Evolutionary conservation across 2,888 invertebrate genomes (phyloP), one percentile per base, ranked within the genome.

Genomic region (Zootermopsis nevadensis): DNA sequence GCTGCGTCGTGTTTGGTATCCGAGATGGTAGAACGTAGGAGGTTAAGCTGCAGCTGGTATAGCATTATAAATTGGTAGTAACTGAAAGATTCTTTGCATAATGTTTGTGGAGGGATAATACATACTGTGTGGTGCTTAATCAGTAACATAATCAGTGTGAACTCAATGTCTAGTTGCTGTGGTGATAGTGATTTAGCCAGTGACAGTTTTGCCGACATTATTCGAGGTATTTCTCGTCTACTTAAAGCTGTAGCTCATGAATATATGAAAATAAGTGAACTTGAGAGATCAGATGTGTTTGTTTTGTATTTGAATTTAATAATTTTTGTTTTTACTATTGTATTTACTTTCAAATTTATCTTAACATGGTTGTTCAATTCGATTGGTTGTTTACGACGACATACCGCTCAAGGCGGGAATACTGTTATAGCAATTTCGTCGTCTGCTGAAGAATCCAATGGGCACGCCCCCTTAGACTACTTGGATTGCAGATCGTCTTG

Each of bases 141-240:
- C 60, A n/a, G 12, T 60, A 60, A 27, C n/a, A 27, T 7, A 10
- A 42, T 27, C 27, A 76, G 12, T 42, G 48, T 76, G 76, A 77
- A 22, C 31, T 77, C 77, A 81, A 85, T 85, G 85, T 82, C 84
- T 53, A 84, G 84, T 80, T 84, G 85, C 81, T 85, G 85, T 82
- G 83, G 83, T 35, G 81, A 81, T 82, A 81, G 84, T 80, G 84
- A 84, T 42, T 42, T 80, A 55, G 82, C 66, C 31, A 74, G 79
- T 67, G 38, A 79, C 38, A 82, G 53, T 66, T 84, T 84, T 48
- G 72, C 42, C 30, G 42, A 82, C 53, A 82, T 84, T 33, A 33
- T 84, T n/a, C 31, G 76, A n/a, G 33, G 55, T 38, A 30, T 82
- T 60, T 27, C 74, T 66, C 60, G 60, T 42, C 12, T 80, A 35